phyloP scores from a whole-genome alignment of 2,113 vertebrate genomes.

The Dermatemys mawii region DNA sequence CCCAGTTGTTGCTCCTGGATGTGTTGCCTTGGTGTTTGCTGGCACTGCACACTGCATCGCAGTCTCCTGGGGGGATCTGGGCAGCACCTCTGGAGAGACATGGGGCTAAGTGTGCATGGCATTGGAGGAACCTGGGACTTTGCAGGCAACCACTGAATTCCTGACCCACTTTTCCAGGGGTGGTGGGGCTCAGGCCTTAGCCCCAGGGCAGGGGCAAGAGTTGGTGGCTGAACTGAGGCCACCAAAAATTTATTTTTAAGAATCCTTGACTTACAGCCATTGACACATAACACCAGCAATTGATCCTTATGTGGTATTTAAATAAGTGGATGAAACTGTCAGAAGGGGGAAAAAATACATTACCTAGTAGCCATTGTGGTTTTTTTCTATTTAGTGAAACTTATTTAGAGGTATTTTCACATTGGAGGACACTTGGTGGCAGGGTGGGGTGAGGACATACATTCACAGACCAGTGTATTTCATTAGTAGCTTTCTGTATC shows the following conservation, averaged over 20 bases:
- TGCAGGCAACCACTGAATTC: background rate
- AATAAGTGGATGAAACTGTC: background rate
- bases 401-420: background rate
- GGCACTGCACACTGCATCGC: background rate
- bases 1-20: background rate
- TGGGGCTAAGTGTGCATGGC: accelerated
- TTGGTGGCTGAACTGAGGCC: background rate
- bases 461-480: background rate
- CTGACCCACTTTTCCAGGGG: too few species aligned
- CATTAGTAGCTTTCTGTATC: slow-evolving; percentile 2
- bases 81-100: background rate
- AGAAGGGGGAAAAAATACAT: background rate
- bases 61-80: too few species aligned
- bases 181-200: background rate
- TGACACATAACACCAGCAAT: background rate
- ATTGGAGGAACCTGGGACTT: background rate
- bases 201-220: background rate
- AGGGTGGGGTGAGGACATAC: background rate
- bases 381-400: background rate
- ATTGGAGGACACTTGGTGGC: background rate
- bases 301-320: background rate
- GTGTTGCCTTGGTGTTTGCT: background rate
- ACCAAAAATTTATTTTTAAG: background rate
- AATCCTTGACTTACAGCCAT: background rate
- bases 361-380: background rate